phyloP scores from a whole-genome alignment of 2,797 vertebrate genomes.

The Xiphorhynchus erythropygius region DNA sequence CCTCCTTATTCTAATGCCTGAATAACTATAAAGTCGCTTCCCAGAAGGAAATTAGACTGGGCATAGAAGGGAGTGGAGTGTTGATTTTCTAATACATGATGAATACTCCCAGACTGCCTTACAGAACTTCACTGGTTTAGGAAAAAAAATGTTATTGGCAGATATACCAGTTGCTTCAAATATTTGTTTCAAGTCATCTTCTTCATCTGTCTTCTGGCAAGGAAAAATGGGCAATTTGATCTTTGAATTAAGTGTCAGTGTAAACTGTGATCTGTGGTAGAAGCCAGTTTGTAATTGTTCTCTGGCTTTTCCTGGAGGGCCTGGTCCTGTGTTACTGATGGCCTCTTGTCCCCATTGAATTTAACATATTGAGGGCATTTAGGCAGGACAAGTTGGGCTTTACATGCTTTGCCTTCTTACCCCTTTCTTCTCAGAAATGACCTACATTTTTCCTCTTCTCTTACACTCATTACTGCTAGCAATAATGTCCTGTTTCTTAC shows the following conservation, averaged over 20 bases:
- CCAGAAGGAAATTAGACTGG: not conserved
- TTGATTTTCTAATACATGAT: not conserved
- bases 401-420: not conserved
- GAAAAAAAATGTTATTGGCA: not conserved
- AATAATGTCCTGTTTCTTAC: not conserved
- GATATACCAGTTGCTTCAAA: not conserved
- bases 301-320: not conserved
- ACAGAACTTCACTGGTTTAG: not conserved
- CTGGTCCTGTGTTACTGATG: not conserved
- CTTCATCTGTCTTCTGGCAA: not conserved
- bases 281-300: not conserved
- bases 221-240: not conserved
- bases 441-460: not conserved
- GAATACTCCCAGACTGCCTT: not conserved
- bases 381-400: not conserved
- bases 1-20: not conserved
- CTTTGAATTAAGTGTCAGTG: not conserved
- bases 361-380: not conserved
- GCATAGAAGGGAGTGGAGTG: not conserved
- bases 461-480: not conserved
- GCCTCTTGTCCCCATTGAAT: not conserved
- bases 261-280: not conserved
- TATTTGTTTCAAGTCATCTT: not conserved
- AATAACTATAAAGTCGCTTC: not conserved
- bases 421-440: not conserved